Percentiles rank a stretch among this genome's conserved stretches.
Conservation (phyloP, 2,888 invertebrate genomes). For the Crematogaster levior region DNA sequence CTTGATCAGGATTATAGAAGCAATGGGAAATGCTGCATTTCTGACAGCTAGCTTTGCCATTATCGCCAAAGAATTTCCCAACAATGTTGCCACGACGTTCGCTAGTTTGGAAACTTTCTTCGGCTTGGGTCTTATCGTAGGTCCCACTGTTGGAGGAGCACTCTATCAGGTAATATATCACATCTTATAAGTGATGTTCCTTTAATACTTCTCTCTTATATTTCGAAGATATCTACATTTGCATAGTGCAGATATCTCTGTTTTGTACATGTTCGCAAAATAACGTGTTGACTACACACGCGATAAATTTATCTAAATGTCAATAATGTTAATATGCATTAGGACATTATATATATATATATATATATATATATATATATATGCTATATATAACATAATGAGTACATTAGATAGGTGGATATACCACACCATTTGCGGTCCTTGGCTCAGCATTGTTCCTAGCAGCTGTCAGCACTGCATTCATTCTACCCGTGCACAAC, state of each 20-base stretch:
- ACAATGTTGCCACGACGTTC: slow-evolving; percentile 94
- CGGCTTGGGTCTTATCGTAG: slow-evolving; percentile 94
- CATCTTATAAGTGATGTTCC: background rate
- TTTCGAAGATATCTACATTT: no score
- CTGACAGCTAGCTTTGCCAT: slow-evolving; percentile 95
- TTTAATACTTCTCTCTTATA: background rate
- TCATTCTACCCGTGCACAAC: slow-evolving; percentile 90
- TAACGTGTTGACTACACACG: background rate
- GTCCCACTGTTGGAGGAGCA: slow-evolving; percentile 95
- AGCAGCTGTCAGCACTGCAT: slow-evolving; percentile 91
- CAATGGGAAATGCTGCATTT: slow-evolving; percentile 94
- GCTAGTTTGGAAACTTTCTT: slow-evolving; percentile 95
- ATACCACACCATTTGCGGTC: slow-evolving; percentile 92
- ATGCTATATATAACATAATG: background rate
- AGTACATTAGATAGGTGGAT: slow-evolving; percentile 89
- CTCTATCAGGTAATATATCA: slow-evolving; percentile 89
- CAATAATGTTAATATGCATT: background rate
- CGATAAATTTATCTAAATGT: background rate
- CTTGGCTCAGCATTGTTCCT: slow-evolving; percentile 91
- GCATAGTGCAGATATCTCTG: background rate
- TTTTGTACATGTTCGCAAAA: background rate
- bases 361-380: no score
- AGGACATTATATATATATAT: no score
- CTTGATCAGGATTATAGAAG: slow-evolving; percentile 92
- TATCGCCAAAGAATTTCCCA: slow-evolving; percentile 94